Evolutionary conservation across 2,797 vertebrate genomes (phyloP).

Genomic region (Acipenser transmontanus): DNA sequence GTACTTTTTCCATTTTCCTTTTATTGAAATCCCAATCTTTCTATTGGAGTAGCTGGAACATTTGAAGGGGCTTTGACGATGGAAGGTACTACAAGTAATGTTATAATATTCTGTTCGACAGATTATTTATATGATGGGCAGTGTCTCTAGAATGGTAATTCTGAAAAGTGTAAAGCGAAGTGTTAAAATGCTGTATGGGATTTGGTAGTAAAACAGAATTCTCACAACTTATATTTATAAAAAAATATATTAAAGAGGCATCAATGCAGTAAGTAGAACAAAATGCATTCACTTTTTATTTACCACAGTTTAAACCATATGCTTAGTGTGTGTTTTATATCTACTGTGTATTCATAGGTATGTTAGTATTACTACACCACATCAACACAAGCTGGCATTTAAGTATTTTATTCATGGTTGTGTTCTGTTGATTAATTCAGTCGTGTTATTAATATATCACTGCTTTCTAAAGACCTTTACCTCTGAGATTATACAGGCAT

Average conservation of each 20-base stretch:
- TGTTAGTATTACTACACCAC: not conserved
- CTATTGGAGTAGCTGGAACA: not conserved
- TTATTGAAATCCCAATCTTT: not conserved
- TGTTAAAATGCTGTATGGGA: not conserved
- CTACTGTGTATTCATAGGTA: not conserved
- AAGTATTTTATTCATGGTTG: too few species aligned
- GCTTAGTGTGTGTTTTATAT: not conserved
- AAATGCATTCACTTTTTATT: not conserved
- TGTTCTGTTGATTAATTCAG: too few species aligned
- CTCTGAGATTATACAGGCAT: too few species aligned
- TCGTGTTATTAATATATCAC: too few species aligned
- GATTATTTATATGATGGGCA: not conserved
- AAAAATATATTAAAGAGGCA: not conserved
- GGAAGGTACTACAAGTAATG: too few species aligned
- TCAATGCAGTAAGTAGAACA: not conserved
- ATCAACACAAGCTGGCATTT: not conserved
- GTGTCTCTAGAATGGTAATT: not conserved
- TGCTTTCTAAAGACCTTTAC: too few species aligned
- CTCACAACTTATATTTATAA: not conserved
- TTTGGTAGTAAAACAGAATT: not conserved
- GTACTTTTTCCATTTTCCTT: not conserved
- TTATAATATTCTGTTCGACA: too few species aligned
- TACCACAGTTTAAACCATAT: not conserved
- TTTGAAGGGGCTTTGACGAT: not conserved
- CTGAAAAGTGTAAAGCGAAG: not conserved